Percentiles rank a stretch among this genome's conserved stretches.
These are phyloP conservation scores for Rhopalosiphum padi DNA, from an alignment of 1,140 invertebrate species.

Conservation along the genomic window DNA sequence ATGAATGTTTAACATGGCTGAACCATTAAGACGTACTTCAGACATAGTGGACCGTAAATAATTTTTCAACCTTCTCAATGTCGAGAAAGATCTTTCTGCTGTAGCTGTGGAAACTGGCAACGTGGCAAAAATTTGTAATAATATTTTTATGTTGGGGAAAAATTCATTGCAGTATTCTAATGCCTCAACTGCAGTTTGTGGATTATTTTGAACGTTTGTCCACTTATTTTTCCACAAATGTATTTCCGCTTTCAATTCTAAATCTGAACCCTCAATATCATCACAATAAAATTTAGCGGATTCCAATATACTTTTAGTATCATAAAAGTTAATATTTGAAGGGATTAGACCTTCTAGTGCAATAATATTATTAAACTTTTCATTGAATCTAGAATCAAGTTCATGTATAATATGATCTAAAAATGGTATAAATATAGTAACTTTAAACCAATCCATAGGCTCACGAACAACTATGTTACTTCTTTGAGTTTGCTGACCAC, in stretches of 20 bases:
- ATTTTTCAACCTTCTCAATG: slow-evolving; percentile 59
- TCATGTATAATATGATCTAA: not conserved
- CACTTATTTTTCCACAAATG: not conserved
- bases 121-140: slow-evolving; percentile 57
- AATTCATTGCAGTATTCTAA: slow-evolving; percentile 20
- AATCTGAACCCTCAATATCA: not conserved
- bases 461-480: not conserved
- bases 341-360: not conserved
- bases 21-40: not conserved
- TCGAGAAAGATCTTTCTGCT: slow-evolving; percentile 57
- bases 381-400: not conserved
- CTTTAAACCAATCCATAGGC: not conserved
- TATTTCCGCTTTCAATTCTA: not conserved
- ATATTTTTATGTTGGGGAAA: slow-evolving; percentile 58
- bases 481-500: not conserved
- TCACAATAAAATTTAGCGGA: not conserved
- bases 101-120: slow-evolving; percentile 56
- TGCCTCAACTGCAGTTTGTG: not conserved
- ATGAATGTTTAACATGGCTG: not conserved
- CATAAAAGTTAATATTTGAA: not conserved
- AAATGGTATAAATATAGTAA: not conserved
- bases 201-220: not conserved
- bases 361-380: slow-evolving; percentile 7
- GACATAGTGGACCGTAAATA: slow-evolving; percentile 59
- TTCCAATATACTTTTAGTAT: not conserved